A percentile compares a stretch with the other conserved stretches of the same genome.
phyloP scores from a whole-genome alignment of 2,113 vertebrate genomes.

The Ameiurus melas region DNA sequence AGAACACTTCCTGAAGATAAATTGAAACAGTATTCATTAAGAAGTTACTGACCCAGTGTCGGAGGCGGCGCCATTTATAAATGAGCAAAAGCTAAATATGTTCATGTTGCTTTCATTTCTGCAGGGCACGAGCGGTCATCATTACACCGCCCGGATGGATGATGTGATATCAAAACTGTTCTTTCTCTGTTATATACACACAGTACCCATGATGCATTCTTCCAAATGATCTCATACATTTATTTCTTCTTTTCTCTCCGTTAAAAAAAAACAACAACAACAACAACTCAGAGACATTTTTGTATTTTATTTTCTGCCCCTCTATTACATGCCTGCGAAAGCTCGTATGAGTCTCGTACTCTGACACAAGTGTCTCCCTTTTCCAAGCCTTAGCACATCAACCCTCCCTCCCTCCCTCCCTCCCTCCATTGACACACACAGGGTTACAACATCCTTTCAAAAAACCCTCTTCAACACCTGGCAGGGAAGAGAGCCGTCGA shows the following conservation, averaged over 20 bases:
- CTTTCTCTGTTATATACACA: slow-evolving; percentile 1
- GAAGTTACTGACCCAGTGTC: slow-evolving; percentile 49
- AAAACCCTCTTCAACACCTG: slow-evolving; percentile 28
- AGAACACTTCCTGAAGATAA: slow-evolving; percentile 46
- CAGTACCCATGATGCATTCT: not conserved
- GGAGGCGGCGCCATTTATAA: slow-evolving; percentile 29
- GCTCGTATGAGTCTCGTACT: not conserved
- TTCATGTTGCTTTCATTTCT: slow-evolving; percentile 32
- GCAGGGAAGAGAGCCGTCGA: slow-evolving; percentile 1
- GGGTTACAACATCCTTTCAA: slow-evolving; percentile 31
- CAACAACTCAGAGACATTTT: not conserved
- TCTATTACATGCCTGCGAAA: no score
- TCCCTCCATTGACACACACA: not conserved
- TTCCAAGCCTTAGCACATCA: slow-evolving; percentile 16
- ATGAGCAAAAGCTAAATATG: slow-evolving; percentile 43
- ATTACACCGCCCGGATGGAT: not conserved
- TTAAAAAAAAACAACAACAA: not conserved
- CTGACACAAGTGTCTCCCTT: slow-evolving; percentile 7
- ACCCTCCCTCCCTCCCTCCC: not conserved
- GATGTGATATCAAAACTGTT: slow-evolving; percentile 19
- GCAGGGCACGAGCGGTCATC: not conserved
- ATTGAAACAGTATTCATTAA: slow-evolving; percentile 59
- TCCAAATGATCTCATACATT: not conserved
- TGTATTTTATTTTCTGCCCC: not conserved
- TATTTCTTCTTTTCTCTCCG: not conserved